phyloP scores from a whole-genome alignment of 2,797 vertebrate genomes.

The Avahi laniger region DNA sequence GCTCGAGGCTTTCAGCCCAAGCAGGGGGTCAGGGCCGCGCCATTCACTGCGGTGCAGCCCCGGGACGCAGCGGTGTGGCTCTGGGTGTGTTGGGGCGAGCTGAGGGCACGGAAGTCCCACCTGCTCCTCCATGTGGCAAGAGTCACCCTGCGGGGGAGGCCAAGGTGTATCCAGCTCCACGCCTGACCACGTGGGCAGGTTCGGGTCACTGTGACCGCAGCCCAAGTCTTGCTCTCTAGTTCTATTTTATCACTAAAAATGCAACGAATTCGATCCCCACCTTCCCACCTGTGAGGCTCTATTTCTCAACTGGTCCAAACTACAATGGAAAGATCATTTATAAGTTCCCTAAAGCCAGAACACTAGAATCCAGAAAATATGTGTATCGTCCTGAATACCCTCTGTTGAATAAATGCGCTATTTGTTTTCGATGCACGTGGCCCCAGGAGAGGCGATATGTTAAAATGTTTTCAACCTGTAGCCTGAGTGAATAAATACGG shows the following conservation, averaged over 20 bases:
- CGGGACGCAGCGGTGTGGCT: background rate
- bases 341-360: background rate
- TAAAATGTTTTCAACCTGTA: background rate
- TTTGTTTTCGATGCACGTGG: background rate
- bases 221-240: background rate
- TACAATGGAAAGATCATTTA: background rate
- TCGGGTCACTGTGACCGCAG: accelerated
- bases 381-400: background rate
- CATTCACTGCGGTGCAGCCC: accelerated
- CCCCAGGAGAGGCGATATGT: background rate
- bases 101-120: background rate
- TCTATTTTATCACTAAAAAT: background rate
- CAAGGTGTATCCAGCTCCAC: no score
- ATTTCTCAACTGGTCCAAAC: background rate
- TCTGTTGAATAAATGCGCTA: background rate
- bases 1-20: background rate
- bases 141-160: background rate
- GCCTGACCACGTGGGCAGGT: background rate
- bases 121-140: accelerated
- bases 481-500: background rate
- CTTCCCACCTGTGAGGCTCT: background rate
- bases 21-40: background rate
- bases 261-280: accelerated
- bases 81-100: accelerated
- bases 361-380: background rate